Conservation (phyloP, 2,797 vertebrate genomes). For the Pseudochaenichthys georgianus region DNA sequence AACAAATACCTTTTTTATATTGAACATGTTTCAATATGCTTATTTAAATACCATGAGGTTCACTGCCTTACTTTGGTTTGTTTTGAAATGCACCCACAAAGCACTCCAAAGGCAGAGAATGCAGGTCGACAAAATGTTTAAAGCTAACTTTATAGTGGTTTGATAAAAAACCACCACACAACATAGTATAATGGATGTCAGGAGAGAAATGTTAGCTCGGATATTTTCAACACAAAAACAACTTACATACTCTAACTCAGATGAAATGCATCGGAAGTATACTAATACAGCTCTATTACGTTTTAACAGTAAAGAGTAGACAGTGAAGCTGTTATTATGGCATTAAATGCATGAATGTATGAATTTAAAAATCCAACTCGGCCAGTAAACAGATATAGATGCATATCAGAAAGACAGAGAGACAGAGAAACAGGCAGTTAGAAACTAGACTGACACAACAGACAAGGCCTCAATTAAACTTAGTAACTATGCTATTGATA, state of each 20-base stretch:
- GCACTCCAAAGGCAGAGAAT: slow-evolving; percentile 15
- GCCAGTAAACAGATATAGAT: slow-evolving; percentile 1
- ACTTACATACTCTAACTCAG: background rate
- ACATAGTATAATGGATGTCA: background rate
- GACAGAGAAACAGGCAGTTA: slow-evolving; percentile 10
- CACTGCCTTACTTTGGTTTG: slow-evolving; percentile 11
- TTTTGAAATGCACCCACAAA: background rate
- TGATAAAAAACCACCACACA: slow-evolving; percentile 28
- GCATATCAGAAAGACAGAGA: background rate
- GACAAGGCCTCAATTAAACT: slow-evolving; percentile 46
- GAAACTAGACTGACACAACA: slow-evolving; percentile 21
- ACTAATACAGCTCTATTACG: background rate
- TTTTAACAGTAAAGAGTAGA: background rate
- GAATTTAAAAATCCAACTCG: background rate
- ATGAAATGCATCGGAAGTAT: slow-evolving; percentile 16
- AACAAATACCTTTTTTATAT: background rate
- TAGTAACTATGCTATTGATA: slow-evolving; percentile 46
- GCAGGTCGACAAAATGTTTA: background rate
- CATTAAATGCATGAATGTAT: background rate
- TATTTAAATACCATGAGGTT: background rate
- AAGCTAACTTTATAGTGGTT: background rate
- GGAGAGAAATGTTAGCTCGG: background rate
- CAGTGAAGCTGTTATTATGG: background rate
- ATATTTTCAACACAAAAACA: background rate
- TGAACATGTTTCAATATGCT: slow-evolving; percentile 4